Conservation (phyloP, 2,888 invertebrate genomes). For the Synergus japonicus region DNA sequence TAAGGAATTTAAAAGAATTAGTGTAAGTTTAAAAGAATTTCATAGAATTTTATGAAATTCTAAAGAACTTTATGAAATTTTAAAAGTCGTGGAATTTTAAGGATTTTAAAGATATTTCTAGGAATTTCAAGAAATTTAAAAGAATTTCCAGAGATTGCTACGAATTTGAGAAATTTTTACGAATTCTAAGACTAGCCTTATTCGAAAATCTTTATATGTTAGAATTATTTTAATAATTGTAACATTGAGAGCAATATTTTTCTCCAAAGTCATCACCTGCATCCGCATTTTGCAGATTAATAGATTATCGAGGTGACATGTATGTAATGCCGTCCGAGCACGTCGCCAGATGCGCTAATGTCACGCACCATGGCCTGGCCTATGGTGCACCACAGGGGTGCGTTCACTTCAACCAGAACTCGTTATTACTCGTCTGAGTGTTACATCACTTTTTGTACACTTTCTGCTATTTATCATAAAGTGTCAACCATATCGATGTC, state of each 20-base stretch:
- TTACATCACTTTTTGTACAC: slow-evolving; percentile 19
- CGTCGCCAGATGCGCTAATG: slow-evolving; percentile 39
- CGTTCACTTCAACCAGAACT: slow-evolving; percentile 33
- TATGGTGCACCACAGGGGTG: slow-evolving; percentile 20
- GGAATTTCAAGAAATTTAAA: too few species aligned
- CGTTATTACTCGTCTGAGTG: slow-evolving; percentile 23
- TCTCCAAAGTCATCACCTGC: not conserved
- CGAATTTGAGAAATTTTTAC: too few species aligned
- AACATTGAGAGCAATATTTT: not conserved
- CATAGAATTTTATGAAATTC: too few species aligned
- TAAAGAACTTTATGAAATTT: too few species aligned
- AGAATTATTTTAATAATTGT: too few species aligned
- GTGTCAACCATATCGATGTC: slow-evolving; percentile 24
- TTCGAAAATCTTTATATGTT: too few species aligned
- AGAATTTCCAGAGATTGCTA: too few species aligned
- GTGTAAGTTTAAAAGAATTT: too few species aligned
- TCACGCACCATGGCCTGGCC: slow-evolving; percentile 36
- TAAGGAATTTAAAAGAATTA: too few species aligned
- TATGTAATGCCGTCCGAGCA: slow-evolving; percentile 20
- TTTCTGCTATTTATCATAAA: slow-evolving; percentile 30
- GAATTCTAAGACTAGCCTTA: too few species aligned
- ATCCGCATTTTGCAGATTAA: slow-evolving; percentile 14
- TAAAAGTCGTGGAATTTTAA: too few species aligned
- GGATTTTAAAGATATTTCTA: too few species aligned
- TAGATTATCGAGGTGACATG: slow-evolving; percentile 27